Percentiles rank a stretch among this genome's conserved stretches.
phyloP scores from a whole-genome alignment of 1,140 invertebrate genomes.

The Drosophila triauraria region DNA sequence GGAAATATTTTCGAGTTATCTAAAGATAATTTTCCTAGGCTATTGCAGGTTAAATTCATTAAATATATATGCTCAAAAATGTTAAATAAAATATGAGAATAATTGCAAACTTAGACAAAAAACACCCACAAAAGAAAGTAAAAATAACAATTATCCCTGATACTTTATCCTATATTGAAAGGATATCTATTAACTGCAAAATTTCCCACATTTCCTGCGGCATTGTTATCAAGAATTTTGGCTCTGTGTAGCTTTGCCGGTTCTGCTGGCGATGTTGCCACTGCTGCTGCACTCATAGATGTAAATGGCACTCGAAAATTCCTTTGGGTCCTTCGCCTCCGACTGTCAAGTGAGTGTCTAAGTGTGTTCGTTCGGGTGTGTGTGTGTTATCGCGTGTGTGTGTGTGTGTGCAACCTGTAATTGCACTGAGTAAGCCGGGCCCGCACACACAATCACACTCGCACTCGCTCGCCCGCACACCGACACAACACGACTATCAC shows the following conservation, averaged over 20 bases:
- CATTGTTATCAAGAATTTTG: background rate
- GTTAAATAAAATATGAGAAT: too few relatives aligned
- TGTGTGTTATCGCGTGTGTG: background rate
- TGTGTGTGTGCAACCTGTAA: conserved; percentile 37
- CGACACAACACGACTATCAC: conserved; percentile 24
- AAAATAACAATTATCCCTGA: background rate
- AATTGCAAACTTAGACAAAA: too few relatives aligned
- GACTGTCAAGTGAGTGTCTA: conserved; percentile 50
- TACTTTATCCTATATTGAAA: background rate
- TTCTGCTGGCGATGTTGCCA: conserved; percentile 17
- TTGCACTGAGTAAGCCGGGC: conserved; percentile 38
- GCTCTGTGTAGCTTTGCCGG: background rate
- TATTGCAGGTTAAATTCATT: too few relatives aligned
- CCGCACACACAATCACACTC: background rate
- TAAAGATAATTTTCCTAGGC: too few relatives aligned
- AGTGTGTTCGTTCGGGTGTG: conserved; percentile 16
- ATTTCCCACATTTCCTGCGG: conserved; percentile 2
- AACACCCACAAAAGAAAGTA: too few relatives aligned
- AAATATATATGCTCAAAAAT: too few relatives aligned
- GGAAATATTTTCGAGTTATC: too few relatives aligned
- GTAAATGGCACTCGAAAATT: conserved; percentile 78
- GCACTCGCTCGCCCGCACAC: background rate
- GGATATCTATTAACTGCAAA: too few relatives aligned
- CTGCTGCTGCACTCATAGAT: conserved; percentile 64
- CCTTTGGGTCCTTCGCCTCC: conserved; percentile 59